These are phyloP conservation scores for Apis laboriosa DNA, from an alignment of 1,140 invertebrate genomes.

Conservation along the genomic window DNA sequence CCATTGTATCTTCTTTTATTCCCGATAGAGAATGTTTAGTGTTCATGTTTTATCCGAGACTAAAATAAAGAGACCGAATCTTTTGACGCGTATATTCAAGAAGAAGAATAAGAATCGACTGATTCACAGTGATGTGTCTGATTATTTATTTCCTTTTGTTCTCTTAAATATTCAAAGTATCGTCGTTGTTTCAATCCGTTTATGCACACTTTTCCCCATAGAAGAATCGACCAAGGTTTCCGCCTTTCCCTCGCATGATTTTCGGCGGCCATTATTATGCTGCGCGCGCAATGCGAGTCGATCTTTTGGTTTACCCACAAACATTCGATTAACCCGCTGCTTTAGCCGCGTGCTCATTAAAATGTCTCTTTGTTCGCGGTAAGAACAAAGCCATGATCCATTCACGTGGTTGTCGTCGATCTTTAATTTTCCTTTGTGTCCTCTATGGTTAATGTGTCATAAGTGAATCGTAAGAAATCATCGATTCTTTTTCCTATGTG, in stretches of 20 bases:
- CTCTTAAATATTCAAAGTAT: slow-evolving; percentile 46
- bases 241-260: slow-evolving; percentile 39
- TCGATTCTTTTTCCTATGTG: slow-evolving; percentile 19
- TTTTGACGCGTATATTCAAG: not conserved
- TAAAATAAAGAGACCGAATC: slow-evolving; percentile 7
- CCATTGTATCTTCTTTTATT: slow-evolving; percentile 26
- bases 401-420: slow-evolving; percentile 4
- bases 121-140: slow-evolving; percentile 35
- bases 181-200: not conserved
- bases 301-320: slow-evolving; percentile 51
- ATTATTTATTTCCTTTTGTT: slow-evolving; percentile 45
- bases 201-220: slow-evolving; percentile 13
- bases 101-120: slow-evolving; percentile 31
- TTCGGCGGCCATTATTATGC: slow-evolving; percentile 56
- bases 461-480: not conserved
- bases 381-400: slow-evolving; percentile 56
- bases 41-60: slow-evolving; percentile 27
- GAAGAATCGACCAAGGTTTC: slow-evolving; percentile 38
- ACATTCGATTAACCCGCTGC: slow-evolving; percentile 61
- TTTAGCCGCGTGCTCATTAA: slow-evolving; percentile 57
- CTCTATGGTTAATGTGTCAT: slow-evolving; percentile 23
- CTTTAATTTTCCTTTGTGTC: slow-evolving; percentile 47
- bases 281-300: slow-evolving; percentile 16
- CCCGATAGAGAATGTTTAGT: not conserved
- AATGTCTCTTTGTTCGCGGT: slow-evolving; percentile 59